Percentiles rank a stretch among this genome's conserved stretches.
Conservation (phyloP, 2,797 vertebrate genomes). For the Falco peregrinus region DNA sequence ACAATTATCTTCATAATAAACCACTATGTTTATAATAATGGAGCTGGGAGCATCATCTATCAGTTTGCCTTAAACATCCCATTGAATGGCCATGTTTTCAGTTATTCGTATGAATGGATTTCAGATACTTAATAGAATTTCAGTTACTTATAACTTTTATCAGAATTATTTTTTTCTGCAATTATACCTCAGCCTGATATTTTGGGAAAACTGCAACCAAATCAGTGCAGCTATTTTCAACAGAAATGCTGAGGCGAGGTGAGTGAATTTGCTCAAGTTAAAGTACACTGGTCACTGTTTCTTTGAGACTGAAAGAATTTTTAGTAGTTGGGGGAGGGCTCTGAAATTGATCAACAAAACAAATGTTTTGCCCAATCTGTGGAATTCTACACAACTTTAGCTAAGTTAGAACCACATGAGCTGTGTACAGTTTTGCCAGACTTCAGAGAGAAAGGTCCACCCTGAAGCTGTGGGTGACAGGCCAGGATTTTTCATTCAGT, state of each 20-base stretch:
- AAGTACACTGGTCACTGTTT: not conserved
- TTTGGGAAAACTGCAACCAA: not conserved
- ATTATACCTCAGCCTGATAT: not conserved
- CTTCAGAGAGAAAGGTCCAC: not conserved
- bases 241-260: not conserved
- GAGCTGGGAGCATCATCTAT: constrained; percentile 31
- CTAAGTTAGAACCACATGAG: not conserved
- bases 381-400: not conserved
- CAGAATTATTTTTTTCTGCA: not conserved
- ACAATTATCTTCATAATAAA: constrained; percentile 56
- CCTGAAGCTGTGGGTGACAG: not conserved
- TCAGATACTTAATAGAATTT: constrained; percentile 27
- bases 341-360: not conserved
- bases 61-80: constrained; percentile 27
- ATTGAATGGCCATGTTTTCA: not conserved
- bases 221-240: not conserved
- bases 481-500: not conserved
- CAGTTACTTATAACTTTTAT: not conserved
- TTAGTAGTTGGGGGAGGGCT: not conserved
- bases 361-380: not conserved
- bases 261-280: not conserved
- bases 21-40: constrained; percentile 41
- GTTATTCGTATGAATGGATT: constrained; percentile 32
- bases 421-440: not conserved
- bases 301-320: not conserved